Percentiles rank a stretch among this genome's conserved stretches.
Conservation (phyloP, 2,113 vertebrate species). For the Anguilla rostrata region DNA sequence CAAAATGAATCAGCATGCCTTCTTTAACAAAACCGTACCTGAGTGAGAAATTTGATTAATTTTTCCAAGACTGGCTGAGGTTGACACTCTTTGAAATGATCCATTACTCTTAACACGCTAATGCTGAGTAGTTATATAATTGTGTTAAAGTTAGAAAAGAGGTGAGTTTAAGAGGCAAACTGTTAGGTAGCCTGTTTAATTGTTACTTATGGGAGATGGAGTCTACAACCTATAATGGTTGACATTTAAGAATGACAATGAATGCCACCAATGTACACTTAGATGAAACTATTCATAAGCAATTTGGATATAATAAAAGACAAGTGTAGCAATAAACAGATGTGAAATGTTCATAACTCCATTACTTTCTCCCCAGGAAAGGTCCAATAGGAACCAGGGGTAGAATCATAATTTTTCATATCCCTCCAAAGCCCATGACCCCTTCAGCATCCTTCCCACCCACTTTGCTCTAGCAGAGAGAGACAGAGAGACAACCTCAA, state of each 20-base stretch:
- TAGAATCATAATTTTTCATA: not conserved
- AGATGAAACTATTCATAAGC: not conserved
- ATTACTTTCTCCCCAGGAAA: not conserved
- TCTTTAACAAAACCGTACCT: not conserved
- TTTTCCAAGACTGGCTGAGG: not conserved
- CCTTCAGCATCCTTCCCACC: not conserved
- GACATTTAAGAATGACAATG: not conserved
- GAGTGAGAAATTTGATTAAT: not conserved
- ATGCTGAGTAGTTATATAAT: not conserved
- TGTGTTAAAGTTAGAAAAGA: not conserved
- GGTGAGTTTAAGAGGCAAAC: not conserved
- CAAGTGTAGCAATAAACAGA: not conserved
- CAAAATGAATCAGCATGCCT: not conserved
- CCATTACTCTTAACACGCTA: not conserved
- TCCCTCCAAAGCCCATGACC: not conserved
- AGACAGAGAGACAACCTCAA: no score
- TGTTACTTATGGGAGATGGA: not conserved
- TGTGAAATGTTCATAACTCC: not conserved
- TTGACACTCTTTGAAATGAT: not conserved
- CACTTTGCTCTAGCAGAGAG: not conserved
- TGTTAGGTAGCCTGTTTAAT: not conserved
- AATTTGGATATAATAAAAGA: not conserved
- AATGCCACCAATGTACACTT: not conserved
- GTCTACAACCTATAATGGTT: not conserved
- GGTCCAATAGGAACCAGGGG: not conserved